A percentile compares a stretch with the other conserved stretches of the same genome.
Evolutionary conservation across 2,797 vertebrate genomes (phyloP).

Genomic region (Tokudaia tokunoshimensis): DNA sequence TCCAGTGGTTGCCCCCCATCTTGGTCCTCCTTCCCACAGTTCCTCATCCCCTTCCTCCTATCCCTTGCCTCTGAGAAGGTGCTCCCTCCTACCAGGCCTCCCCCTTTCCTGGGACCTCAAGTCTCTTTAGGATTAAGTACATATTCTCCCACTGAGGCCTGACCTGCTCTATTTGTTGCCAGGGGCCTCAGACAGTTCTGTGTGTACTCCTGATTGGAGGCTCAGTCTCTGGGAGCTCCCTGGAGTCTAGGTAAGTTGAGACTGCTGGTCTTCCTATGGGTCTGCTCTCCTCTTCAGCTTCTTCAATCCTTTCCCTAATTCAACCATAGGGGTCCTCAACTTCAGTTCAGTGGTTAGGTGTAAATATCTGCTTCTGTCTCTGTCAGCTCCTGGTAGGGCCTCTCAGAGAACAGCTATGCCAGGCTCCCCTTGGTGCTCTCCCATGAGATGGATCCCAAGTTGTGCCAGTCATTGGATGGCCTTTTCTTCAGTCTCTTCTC

Average conservation of each 20-base stretch:
- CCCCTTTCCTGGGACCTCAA: not conserved
- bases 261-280: not conserved
- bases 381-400: not conserved
- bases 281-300: not conserved
- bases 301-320: not conserved
- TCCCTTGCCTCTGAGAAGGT: not conserved
- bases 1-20: not conserved
- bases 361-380: not conserved
- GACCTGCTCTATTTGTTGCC: not conserved
- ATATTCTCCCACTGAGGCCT: not conserved
- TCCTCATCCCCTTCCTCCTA: not conserved
- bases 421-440: not conserved
- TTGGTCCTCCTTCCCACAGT: not conserved
- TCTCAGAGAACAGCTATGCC: not conserved
- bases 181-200: not conserved
- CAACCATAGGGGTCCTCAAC: not conserved
- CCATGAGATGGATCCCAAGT: not conserved
- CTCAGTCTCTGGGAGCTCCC: not conserved
- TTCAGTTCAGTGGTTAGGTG: not conserved
- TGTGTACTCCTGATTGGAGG: not conserved
- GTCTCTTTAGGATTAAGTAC: not conserved
- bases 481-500: not conserved
- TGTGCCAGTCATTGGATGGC: not conserved
- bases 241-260: not conserved
- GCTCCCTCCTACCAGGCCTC: not conserved